Base-by-base conservation (phyloP, 2,113 vertebrate species). In the Hylia prasina region DNA sequence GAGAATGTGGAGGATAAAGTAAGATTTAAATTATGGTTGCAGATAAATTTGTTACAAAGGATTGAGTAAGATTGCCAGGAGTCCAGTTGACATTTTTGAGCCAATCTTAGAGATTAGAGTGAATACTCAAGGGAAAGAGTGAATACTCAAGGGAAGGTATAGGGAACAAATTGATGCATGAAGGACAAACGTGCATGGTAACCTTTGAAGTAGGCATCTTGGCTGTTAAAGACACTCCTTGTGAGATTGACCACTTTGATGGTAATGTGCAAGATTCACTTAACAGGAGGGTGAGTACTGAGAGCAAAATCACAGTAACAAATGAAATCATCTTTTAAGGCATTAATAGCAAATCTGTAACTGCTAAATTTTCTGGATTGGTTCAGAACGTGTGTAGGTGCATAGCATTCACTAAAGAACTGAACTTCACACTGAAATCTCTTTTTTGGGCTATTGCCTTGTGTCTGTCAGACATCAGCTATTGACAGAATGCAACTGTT, bases 141-240 rank as follows among this genome's bases (percentile, higher is more conserved):
- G 1, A 71, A 51, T 75, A 60, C 11, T 58, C 2, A 37, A 65
- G 65, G 51, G 13, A 10, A 30, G 23, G 3, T 58, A 28, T 76
- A n/a, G 19, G 21, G 27, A 28, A 15, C 13, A 6, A 39, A 0
- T 31, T 40, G 31, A 15, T 53, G 18, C 0, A 3, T 64, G 28
- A 60, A 73, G 9, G 13, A 60, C 24, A 61, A 35, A 39, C 0
- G 1, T 27, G 16, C 23, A 3, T 69, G 11, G 39, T 47, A 57
- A 35, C 44, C 22, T 69, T 83, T 3, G 0, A 72, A 81, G 22
- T 11, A 39, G 27, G 3, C 11, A 45, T 75, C 30, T 50, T 84
- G 33, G 4, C 40, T 70, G 11, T n/a, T 90, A 17, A n/a, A 73
- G 65, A 19, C 11, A n/a, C 10, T 84, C 20, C 22, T 39, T 82